Conservation (phyloP, 2,113 vertebrate genomes). For the Motacilla alba region DNA sequence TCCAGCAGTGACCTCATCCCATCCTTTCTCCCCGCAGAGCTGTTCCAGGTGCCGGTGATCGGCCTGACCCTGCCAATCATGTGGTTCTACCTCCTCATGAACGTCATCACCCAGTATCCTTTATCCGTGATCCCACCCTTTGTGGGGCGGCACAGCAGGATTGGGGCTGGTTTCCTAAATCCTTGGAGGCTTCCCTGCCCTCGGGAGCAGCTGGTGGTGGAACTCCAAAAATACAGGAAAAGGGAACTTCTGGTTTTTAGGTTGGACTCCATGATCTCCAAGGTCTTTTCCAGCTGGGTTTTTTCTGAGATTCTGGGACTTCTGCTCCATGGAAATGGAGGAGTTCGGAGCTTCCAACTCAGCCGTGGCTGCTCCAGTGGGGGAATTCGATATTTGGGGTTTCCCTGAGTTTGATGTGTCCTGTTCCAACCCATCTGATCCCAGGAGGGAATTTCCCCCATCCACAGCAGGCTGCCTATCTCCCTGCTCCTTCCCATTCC, state of each 20-base stretch:
- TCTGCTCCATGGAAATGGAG: neutral
- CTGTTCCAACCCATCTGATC: neutral
- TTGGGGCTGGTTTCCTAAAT: accelerated
- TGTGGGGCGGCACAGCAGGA: neutral
- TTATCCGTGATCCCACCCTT: neutral
- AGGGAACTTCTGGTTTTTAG: accelerated
- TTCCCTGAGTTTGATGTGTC: neutral
- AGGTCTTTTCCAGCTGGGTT: neutral
- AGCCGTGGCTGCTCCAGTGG: neutral
- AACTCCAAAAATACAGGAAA: neutral
- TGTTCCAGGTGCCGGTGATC: slow-evolving; percentile 76
- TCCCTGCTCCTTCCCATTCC: neutral
- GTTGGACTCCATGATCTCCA: neutral
- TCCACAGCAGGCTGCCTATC: neutral
- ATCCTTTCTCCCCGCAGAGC: slow-evolving; percentile 73
- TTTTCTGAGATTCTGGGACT: neutral
- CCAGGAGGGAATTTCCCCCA: too few species aligned
- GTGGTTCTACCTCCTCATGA: slow-evolving; percentile 96
- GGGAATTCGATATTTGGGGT: too few species aligned
- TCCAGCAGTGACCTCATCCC: neutral
- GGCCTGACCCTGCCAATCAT: slow-evolving; percentile 82
- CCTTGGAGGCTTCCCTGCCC: neutral
- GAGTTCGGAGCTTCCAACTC: neutral
- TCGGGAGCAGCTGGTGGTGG: neutral
- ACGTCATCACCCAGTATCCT: slow-evolving; percentile 98